phyloP scores from a whole-genome alignment of 2,888 invertebrate genomes.

The Hanleya hanleyi region DNA sequence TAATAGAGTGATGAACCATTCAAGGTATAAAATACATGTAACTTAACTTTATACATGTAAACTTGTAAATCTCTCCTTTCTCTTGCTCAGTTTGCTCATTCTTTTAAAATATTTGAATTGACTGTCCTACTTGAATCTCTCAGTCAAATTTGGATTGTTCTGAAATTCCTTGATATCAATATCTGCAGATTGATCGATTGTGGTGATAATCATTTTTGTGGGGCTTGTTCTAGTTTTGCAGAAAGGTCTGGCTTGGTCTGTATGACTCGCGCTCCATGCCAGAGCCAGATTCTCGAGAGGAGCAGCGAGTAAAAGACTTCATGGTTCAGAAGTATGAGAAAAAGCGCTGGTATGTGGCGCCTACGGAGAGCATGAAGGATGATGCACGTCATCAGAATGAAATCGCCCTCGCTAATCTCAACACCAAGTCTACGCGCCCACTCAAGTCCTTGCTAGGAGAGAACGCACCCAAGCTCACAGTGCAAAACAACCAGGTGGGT shows the following conservation, averaged over 20 bases:
- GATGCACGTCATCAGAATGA: conserved; percentile 69
- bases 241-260: conserved; percentile 93
- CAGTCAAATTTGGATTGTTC: too few species aligned
- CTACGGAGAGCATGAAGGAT: conserved; percentile 73
- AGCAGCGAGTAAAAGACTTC: conserved; percentile 92
- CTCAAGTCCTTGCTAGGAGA: conserved; percentile 71
- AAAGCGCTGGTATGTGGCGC: conserved; percentile 81
- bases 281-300: conserved; percentile 84
- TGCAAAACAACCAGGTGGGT: conserved; percentile 56
- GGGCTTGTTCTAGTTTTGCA: conserved; percentile 80
- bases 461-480: conserved; percentile 57
- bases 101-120: too few species aligned
- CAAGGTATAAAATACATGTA: too few species aligned
- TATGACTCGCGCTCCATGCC: conserved; percentile 77
- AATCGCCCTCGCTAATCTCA: conserved; percentile 49
- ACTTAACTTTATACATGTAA: too few species aligned
- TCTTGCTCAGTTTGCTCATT: too few species aligned
- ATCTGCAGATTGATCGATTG: too few species aligned
- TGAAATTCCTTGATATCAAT: too few species aligned
- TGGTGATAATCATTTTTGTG: too few species aligned
- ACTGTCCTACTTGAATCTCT: too few species aligned
- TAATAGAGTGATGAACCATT: too few species aligned
- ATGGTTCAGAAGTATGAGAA: conserved; percentile 97
- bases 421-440: conserved; percentile 71
- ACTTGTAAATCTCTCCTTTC: too few species aligned